phyloP scores from a whole-genome alignment of 2,888 invertebrate genomes.

The Aphidius colemani region DNA sequence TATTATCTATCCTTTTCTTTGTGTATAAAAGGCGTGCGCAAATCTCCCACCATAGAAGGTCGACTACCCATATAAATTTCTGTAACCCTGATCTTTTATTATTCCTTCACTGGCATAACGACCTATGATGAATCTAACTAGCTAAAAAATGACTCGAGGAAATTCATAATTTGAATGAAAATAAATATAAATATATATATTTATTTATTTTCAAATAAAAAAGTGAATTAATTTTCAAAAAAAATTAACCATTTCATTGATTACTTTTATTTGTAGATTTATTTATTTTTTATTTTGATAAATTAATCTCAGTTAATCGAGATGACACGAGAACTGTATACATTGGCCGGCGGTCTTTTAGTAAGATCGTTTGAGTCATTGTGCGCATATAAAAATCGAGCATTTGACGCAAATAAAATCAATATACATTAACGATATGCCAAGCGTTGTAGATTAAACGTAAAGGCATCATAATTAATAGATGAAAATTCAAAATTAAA shows the following conservation, averaged over 20 bases:
- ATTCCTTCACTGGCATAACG: too few relatives aligned
- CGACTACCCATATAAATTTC: conserved; percentile 33
- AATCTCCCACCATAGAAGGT: conserved; percentile 34
- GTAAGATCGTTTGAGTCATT: conserved; percentile 32
- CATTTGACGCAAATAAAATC: conserved; percentile 32
- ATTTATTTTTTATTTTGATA: neutral
- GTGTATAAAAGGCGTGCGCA: conserved; percentile 35
- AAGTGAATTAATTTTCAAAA: too few relatives aligned
- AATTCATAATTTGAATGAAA: neutral
- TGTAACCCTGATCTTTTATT: too few relatives aligned
- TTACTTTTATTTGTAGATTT: neutral
- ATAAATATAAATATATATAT: neutral
- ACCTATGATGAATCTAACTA: too few relatives aligned
- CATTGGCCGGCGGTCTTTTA: conserved; percentile 22
- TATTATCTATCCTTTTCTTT: too few relatives aligned
- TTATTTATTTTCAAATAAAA: neutral
- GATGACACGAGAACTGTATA: conserved; percentile 19
- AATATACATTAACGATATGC: conserved; percentile 37
- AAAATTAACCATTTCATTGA: too few relatives aligned
- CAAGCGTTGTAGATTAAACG: conserved; percentile 21
- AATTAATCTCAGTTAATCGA: conserved; percentile 4
- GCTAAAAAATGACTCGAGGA: neutral
- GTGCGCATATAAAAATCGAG: conserved; percentile 32
- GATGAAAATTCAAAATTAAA: conserved; percentile 10
- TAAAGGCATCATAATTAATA: conserved; percentile 14